Percentiles rank a stretch among this genome's conserved stretches.
Conservation (phyloP, 2,888 invertebrate species). For the Acheta domesticus region DNA sequence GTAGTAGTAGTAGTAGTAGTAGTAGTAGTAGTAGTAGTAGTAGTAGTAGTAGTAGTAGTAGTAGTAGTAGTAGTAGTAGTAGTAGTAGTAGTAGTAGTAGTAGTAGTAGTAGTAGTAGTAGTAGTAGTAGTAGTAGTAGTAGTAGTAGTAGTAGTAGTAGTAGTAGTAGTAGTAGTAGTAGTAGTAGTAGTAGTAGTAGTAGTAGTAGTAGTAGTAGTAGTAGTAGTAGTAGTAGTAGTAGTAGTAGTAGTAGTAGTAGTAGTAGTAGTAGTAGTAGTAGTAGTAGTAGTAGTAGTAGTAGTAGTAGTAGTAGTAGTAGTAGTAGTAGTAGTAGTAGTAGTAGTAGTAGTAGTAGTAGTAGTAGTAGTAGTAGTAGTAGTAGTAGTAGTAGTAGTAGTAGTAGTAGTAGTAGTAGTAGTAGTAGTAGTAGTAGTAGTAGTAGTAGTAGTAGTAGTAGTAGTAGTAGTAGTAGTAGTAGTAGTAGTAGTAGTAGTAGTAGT, state of each 20-base stretch:
- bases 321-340: too few relatives aligned
- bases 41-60: slow-evolving; percentile 18
- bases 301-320: too few relatives aligned
- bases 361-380: too few relatives aligned
- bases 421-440: slow-evolving; percentile 18
- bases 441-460: slow-evolving; percentile 18
- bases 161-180: slow-evolving; percentile 18
- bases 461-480: slow-evolving; percentile 18
- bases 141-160: slow-evolving; percentile 18
- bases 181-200: slow-evolving; percentile 1
- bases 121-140: slow-evolving; percentile 18
- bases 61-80: slow-evolving; percentile 18
- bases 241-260: too few relatives aligned
- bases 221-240: too few relatives aligned
- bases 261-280: too few relatives aligned
- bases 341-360: too few relatives aligned
- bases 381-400: too few relatives aligned
- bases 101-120: slow-evolving; percentile 18
- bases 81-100: slow-evolving; percentile 18
- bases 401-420: too few relatives aligned
- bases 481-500: slow-evolving; percentile 3
- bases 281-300: too few relatives aligned
- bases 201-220: slow-evolving; percentile 18
- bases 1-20: slow-evolving; percentile 18
- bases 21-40: slow-evolving; percentile 18